Base-by-base conservation (phyloP, 2,888 invertebrate species). In the Platycheirus albimanus region DNA sequence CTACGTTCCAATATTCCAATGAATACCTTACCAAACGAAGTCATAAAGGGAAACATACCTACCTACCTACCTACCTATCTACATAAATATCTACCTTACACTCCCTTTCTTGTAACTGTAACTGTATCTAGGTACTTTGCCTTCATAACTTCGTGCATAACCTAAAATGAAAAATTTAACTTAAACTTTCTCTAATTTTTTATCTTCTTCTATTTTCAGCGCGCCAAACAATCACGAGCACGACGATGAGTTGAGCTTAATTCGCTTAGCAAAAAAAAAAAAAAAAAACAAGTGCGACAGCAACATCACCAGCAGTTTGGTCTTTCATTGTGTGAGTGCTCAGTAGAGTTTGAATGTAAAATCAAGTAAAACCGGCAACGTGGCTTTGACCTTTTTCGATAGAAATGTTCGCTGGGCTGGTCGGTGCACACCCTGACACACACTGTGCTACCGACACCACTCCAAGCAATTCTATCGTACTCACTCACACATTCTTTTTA, bases 261-360 rank as follows among this genome's bases (percentile, higher is more conserved):
- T 74, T 83, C 36, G 69, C 56, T 69, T 33, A 54, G 83, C 69
- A 58, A 77, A 83, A 83, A 83, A 72, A n/a, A n/a, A n/a, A n/a
- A n/a, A n/a, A n/a, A 63, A 67, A 77, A 70, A 47, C 33, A 64
- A 49, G 71, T 66, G 64, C 67, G 17, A 61, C 28, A 33, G 11
- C 20, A n/a, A n/a, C n/a, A n/a, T n/a, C n/a, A n/a, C 58, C 28
- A 24, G 13, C 24, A 30, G 33, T 43, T 5, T 10, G 19, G 11
- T 45, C n/a, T n/a, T 61, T 28, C 1, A 11, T 33, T 71, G 71
- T 78, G 56, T 66, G 33, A 8, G 72, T 72, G 45, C 36, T 10
- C 15, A 11, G 24, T 15, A 15, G 8, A 11, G 17, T 41, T 61
- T 28, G 38, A 20, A 19, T 58, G 13, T 19, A 30, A 52, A 7